A percentile compares a stretch with the other conserved stretches of the same genome.
phyloP scores from a whole-genome alignment of 2,797 vertebrate genomes.

The Meriones psammophilus region DNA sequence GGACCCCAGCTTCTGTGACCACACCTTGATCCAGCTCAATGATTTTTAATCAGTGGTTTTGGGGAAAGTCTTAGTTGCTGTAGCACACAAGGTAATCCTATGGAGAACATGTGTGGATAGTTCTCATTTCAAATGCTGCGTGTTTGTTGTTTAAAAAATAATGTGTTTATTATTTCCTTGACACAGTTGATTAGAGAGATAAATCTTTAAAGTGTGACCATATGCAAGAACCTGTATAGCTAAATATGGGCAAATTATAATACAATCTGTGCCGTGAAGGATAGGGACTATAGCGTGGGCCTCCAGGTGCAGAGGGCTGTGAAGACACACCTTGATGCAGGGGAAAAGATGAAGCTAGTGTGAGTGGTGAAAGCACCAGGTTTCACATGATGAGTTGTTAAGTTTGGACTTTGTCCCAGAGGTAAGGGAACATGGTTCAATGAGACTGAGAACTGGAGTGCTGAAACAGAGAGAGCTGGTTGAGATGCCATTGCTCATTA shows the following conservation, averaged over 20 bases:
- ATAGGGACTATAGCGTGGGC: not conserved
- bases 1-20: not conserved
- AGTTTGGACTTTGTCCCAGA: not conserved
- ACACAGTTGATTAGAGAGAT: not conserved
- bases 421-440: not conserved
- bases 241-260: not conserved
- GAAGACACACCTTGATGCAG: not conserved
- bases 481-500: not conserved
- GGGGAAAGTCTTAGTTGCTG: not conserved
- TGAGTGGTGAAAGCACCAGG: not conserved
- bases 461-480: not conserved
- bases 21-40: not conserved
- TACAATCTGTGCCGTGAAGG: not conserved
- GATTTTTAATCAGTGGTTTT: constrained; percentile 28
- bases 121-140: constrained; percentile 48
- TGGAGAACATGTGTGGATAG: not conserved
- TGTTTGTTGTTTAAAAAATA: constrained; percentile 46
- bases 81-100: not conserved
- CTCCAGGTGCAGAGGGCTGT: not conserved
- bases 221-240: not conserved
- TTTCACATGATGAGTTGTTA: not conserved
- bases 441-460: not conserved
- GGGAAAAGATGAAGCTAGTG: not conserved
- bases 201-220: constrained; percentile 10
- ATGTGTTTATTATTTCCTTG: constrained; percentile 27